Conservation (phyloP, 2,797 vertebrate genomes). For the Urosaurus nigricauda region DNA sequence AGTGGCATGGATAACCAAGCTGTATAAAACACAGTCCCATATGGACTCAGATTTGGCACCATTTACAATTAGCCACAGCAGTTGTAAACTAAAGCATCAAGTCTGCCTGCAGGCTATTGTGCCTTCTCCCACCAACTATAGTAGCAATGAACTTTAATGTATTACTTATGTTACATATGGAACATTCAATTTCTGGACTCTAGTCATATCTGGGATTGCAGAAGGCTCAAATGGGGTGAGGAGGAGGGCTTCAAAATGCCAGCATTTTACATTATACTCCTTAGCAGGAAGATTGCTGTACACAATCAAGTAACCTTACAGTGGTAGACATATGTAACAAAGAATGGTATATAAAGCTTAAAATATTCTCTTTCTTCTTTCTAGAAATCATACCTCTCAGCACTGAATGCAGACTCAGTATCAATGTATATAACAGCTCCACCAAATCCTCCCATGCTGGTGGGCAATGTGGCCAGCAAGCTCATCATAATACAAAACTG, state of each 20-base stretch:
- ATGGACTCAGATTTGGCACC: background rate
- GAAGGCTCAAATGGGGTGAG: background rate
- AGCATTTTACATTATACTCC: background rate
- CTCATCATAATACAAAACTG: slow-evolving; percentile 88
- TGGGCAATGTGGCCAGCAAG: slow-evolving; percentile 83
- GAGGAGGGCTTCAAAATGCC: background rate
- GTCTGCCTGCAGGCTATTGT: background rate
- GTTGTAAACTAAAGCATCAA: background rate
- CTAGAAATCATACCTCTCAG: slow-evolving; percentile 81
- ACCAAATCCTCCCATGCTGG: slow-evolving; percentile 82
- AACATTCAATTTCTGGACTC: background rate
- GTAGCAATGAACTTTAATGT: background rate
- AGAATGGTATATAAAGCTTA: background rate
- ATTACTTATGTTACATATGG: background rate
- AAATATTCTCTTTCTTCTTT: background rate
- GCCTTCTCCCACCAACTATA: background rate
- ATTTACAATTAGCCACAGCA: background rate
- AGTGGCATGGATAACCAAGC: background rate
- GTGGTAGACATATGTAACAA: background rate
- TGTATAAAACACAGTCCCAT: background rate
- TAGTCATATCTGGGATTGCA: background rate
- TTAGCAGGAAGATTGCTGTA: background rate
- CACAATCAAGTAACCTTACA: background rate
- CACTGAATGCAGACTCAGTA: slow-evolving; percentile 87
- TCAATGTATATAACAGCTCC: slow-evolving; percentile 85